Base-by-base conservation (phyloP, 2,113 vertebrate genomes). In the Pelodiscus sinensis region DNA sequence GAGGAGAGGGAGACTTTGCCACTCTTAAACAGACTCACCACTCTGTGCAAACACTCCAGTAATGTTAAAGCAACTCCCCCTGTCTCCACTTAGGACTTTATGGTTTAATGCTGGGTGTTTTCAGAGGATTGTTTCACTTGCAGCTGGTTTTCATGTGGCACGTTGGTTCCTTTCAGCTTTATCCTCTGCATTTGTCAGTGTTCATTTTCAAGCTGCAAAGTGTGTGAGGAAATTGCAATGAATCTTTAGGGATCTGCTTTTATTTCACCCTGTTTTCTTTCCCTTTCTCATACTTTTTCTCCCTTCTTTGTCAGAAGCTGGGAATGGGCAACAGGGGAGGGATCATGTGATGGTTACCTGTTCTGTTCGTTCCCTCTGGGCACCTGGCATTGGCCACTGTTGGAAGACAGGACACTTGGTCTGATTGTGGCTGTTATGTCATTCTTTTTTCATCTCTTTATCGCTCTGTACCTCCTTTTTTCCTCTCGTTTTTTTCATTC, bases 71-170 rank as follows among this genome's bases (percentile, higher is more conserved):
- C 44, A 73, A 82, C 92, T 92, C 89, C 92, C 92, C 88, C 94
- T 95, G 94, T 92, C 12, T 95, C 91, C 93, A 86, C 96, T 96
- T 87, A 52, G 96, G 93, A 75, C 81, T 95, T 95, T 95, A 60
- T 94, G 91, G 82, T 87, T 93, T 94, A 16, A 94, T 86, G 79
- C 80, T 55, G 60, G 86, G 83, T 87, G 86, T 88, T 92, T 94
- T 92, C 90, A 50, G 21, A 95, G 75, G 31, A 35, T 84, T 31
- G 50, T 80, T 83, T 35, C 75, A 85, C 16, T 82, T 8, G 15
- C 96, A 96, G 93, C 91, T 97, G 94, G 82, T 96, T 96, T 95
- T 95, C 22, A 0, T 92, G 92, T 0, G 73, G 73, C 16, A 80
- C 16, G 9, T 85, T 81, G 31, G 68, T 58, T 56, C 55, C 21